Evolutionary conservation across 2,888 invertebrate species (phyloP), one percentile per base, ranked within the genome.

Genomic region (Halictus ligatus): DNA sequence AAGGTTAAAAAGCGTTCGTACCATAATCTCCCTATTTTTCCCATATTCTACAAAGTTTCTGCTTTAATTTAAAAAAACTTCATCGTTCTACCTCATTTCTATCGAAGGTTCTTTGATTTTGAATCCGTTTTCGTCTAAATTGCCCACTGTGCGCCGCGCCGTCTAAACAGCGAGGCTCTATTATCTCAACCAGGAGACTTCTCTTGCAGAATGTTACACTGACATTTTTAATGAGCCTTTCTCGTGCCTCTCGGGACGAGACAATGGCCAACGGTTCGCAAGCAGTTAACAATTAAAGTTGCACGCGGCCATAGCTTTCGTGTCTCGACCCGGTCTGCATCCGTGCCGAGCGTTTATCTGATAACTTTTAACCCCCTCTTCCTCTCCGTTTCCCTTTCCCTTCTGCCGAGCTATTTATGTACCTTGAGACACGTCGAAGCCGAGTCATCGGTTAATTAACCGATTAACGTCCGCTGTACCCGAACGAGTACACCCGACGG

Each of bases 381-480:
- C 54, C 54, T 21, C 21, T 54, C 10, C 15, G 5, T 48, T 15
- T 48, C 48, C 54, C 54, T 54, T n/a, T 54, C 29, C 64, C 25
- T 13, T 64, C 60, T 29, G 0, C 2, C 25, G 2, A 15, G 15
- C 64, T 64, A 64, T 64, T 64, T 64, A 29, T 7, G 64, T 64
- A 64, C 29, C 64, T 29, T 2, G 15, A 64, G 29, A 64, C 64
- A 64, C 64, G 64, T 29, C 64, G 64, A 64, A 64, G 64, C 64
- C 25, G 29, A 29, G 64, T 64, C 64, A 29, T 29, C 64, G 64
- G 64, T 64, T 64, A 64, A 64, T 64, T 64, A 64, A 64, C 29
- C 64, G 25, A 64, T 64, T 64, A 64, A 64, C 64, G 64, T 64
- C 29, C 64, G 64, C 64, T 64, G 64, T 64, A 64, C 29, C 64